Conservation (phyloP, 2,888 invertebrate species). For the Omphaloscelis lunosa region DNA sequence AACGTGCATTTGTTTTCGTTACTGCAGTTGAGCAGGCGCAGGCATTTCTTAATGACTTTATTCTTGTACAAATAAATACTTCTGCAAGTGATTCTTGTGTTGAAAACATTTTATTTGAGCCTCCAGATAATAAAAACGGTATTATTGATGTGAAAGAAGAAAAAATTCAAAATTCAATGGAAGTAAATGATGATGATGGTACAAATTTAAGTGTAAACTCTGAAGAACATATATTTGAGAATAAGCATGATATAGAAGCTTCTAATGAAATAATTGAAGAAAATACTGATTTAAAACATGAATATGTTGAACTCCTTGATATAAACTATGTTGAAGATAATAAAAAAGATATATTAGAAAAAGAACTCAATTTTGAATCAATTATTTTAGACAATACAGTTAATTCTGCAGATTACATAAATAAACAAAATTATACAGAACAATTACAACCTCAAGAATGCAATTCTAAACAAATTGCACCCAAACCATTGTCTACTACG, state of each 20-base stretch:
- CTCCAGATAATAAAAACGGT: slow-evolving; percentile 30
- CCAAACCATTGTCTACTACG: background rate
- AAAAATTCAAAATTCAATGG: background rate
- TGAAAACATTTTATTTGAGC: slow-evolving; percentile 46
- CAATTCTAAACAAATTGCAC: background rate
- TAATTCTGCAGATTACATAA: background rate
- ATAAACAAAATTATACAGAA: background rate
- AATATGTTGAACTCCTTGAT: background rate
- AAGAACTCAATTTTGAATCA: background rate
- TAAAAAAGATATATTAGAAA: background rate
- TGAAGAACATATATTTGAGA: slow-evolving; percentile 4
- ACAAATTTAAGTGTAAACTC: background rate
- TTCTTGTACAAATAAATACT: slow-evolving; percentile 69
- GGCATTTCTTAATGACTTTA: slow-evolving; percentile 65
- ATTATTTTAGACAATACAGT: background rate
- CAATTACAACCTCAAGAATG: background rate
- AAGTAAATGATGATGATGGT: slow-evolving; percentile 1
- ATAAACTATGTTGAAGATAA: background rate
- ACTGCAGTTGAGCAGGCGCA: slow-evolving; percentile 77
- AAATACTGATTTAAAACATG: slow-evolving; percentile 6
- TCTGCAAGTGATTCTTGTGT: slow-evolving; percentile 55
- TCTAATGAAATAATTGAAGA: background rate
- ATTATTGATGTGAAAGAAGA: slow-evolving; percentile 16
- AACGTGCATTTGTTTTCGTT: slow-evolving; percentile 78
- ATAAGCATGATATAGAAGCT: background rate